Evolutionary conservation across 1,140 invertebrate genomes (phyloP).

Genomic region (Anastrepha obliqua): DNA sequence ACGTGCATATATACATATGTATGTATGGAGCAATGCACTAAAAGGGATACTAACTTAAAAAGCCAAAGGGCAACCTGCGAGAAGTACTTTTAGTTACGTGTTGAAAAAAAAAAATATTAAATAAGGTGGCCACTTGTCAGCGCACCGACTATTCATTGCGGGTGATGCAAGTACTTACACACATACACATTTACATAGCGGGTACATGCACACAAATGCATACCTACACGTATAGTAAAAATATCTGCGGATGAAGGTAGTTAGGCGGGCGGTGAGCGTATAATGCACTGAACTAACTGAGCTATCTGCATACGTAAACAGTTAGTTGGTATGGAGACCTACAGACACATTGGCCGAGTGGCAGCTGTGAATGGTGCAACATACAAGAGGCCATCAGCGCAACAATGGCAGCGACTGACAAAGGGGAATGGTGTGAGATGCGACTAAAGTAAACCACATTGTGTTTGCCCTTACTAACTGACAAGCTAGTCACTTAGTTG

Average conservation of each 20-base stretch:
- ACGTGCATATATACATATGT: no score
- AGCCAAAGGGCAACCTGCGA: no score
- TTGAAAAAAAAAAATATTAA: no score
- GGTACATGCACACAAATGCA: no score
- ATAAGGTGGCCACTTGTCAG: no score
- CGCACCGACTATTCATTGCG: no score
- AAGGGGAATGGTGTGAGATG: not conserved
- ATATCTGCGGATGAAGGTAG: not conserved
- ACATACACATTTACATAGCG: no score
- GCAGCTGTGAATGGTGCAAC: not conserved
- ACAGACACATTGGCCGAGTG: not conserved
- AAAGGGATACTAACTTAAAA: no score
- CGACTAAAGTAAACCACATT: not conserved
- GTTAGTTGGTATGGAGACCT: not conserved
- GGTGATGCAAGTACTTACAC: no score
- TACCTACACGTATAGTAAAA: no score
- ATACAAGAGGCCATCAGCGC: slow-evolving; percentile 1
- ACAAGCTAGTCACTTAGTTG: not conserved
- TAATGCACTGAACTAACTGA: not conserved
- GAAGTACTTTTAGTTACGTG: no score
- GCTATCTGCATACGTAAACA: not conserved
- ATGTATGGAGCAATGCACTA: no score
- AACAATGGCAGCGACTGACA: slow-evolving; percentile 15
- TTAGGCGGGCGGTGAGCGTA: not conserved
- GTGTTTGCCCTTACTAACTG: not conserved